Evolutionary conservation across 2,797 vertebrate genomes (phyloP).

Genomic region (Onychomys leucogaster): DNA sequence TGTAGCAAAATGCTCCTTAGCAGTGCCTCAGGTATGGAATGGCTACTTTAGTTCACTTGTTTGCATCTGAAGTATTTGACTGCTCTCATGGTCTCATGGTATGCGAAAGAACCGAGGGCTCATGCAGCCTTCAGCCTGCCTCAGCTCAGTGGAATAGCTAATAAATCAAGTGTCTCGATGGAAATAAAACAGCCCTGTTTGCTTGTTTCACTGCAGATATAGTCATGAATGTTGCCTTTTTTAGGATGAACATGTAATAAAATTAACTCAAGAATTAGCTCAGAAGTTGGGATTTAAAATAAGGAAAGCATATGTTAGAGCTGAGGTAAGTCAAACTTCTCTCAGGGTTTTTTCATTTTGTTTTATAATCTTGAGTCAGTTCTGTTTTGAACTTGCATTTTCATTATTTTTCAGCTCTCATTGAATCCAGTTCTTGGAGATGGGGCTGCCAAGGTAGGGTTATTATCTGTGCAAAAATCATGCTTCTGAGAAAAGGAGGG

Average conservation of each 20-base stretch:
- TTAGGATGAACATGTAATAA: constrained; percentile 96
- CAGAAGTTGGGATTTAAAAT: constrained; percentile 97
- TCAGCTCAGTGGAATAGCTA: neutral
- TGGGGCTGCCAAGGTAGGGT: constrained; percentile 91
- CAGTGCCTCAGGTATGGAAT: constrained; percentile 94
- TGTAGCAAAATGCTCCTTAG: constrained; percentile 96
- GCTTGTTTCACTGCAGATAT: neutral
- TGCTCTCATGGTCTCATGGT: neutral
- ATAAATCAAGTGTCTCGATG: neutral
- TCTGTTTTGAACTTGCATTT: constrained; percentile 73
- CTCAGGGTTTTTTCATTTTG: constrained; percentile 7
- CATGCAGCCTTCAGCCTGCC: neutral
- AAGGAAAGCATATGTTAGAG: constrained; percentile 97
- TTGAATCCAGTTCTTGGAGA: constrained; percentile 91
- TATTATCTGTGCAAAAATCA: neutral
- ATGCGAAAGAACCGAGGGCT: neutral
- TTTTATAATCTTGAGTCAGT: neutral
- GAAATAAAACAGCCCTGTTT: neutral
- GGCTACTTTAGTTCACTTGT: neutral
- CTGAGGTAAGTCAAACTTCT: constrained; percentile 90
- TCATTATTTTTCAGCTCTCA: constrained; percentile 90
- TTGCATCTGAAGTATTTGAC: neutral
- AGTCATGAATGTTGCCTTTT: constrained; percentile 34
- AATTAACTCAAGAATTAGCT: constrained; percentile 97
- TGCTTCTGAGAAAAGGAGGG: neutral